Conservation (phyloP, 2,797 vertebrate genomes). For the Hafferia zeledoni region DNA sequence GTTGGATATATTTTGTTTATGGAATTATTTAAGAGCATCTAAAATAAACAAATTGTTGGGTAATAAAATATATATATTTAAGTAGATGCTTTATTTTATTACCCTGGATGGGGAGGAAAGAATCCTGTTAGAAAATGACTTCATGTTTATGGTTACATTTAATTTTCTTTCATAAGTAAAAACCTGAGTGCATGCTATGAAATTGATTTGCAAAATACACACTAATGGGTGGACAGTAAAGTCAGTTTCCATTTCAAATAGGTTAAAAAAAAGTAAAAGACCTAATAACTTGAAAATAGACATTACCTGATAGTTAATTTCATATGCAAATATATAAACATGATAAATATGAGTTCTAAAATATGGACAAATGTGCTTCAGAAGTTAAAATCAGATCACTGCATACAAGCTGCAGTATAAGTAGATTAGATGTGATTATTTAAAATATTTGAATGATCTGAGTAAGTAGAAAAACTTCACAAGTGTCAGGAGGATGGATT, state of each 20-base stretch:
- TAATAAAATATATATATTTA: background rate
- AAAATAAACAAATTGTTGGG: background rate
- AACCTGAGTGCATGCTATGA: background rate
- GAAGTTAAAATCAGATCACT: background rate
- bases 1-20: background rate
- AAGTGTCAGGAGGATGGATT: background rate
- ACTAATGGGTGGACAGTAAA: background rate
- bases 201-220: background rate
- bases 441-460: background rate
- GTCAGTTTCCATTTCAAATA: background rate
- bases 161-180: background rate
- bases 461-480: background rate
- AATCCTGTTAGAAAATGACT: background rate
- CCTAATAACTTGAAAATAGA: background rate
- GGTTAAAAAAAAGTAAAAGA: background rate
- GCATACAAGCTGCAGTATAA: background rate
- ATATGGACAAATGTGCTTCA: background rate
- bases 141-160: background rate
- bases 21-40: background rate
- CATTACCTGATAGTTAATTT: background rate
- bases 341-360: background rate
- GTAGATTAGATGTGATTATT: background rate
- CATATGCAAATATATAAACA: background rate
- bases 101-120: background rate
- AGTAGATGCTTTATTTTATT: background rate